Conservation (phyloP, 2,888 invertebrate genomes). For the Cephus runcator region DNA sequence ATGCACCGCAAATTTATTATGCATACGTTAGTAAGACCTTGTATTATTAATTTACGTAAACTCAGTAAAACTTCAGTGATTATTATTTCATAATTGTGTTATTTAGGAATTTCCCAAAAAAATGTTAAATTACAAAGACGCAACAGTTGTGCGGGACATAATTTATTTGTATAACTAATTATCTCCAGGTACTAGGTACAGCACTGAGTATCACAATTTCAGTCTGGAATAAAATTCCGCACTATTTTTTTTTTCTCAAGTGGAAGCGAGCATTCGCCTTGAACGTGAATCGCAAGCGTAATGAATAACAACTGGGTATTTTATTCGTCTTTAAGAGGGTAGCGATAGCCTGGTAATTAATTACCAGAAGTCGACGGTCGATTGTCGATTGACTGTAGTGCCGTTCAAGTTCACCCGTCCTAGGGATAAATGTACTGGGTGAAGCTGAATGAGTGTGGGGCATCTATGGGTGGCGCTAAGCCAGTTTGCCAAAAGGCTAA, state of each 20-base stretch:
- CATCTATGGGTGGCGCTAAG: conserved; percentile 49
- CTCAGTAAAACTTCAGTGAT: conserved; percentile 19
- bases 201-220: background rate
- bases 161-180: background rate
- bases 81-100: conserved; percentile 12
- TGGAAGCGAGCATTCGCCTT: background rate
- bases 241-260: background rate
- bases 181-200: background rate
- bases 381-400: conserved; percentile 36
- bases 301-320: background rate
- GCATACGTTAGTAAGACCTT: conserved; percentile 24
- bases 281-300: background rate
- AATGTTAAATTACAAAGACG: background rate
- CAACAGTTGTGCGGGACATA: background rate
- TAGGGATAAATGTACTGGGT: conserved; percentile 50
- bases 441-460: conserved; percentile 17
- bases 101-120: conserved; percentile 3
- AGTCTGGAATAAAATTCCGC: background rate
- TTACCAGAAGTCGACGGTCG: conserved; percentile 24
- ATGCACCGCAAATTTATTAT: conserved; percentile 21
- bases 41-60: conserved; percentile 17
- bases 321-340: conserved; percentile 2
- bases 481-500: conserved; percentile 42
- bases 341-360: conserved; percentile 34
- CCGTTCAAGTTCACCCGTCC: conserved; percentile 26